Base-by-base conservation (phyloP, 2,113 vertebrate genomes). In the Misgurnus mizolepis region DNA sequence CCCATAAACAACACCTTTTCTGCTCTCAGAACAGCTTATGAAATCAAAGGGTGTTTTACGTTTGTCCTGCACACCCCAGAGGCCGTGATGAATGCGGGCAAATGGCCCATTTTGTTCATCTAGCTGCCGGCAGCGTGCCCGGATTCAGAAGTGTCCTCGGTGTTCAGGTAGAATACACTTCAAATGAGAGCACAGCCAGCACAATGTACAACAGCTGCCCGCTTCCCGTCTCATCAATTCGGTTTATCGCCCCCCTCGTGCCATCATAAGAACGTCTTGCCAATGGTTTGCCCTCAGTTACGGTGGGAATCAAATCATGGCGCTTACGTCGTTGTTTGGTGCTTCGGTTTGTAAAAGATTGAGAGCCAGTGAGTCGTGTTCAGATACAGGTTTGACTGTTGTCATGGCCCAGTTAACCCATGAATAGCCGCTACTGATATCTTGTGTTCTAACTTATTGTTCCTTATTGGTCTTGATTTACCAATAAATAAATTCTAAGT, bases 121-220 rank as follows among this genome's bases (percentile, higher is more conserved):
- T 82, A 65, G 73, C 72, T 67, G 75, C 47, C 62, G 84, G 75
- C 84, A 70, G 56, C 62, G 69, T 64, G 81, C 84, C 84, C 79
- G 74, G 68, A 68, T 45, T 77, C 78, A 66, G 49, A 82, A 71
- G 68, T 47, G 67, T 69, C 41, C 53, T 67, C 58, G 49, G 66
- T 72, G 76, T 80, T 81, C 67, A 27, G 75, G 58, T 65, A 75
- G 76, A 79, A 80, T 71, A 47, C 68, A 67, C 83, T 81, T 78
- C n/a, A 60, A 64, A 71, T 67, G 45, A 78, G 58, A 76, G 73
- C 55, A 47, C 43, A 18, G 49, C 69, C 50, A 69, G 71, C 45
- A 65, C 70, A 78, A 62, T n/a, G 69, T 50, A 2, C 41, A 76
- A 67, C 56, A 67, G 64, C 64, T 70, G 69, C 71, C 67, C 34